Evolutionary conservation across 1,140 invertebrate species (phyloP), one percentile per base, ranked within the genome.

Genomic region (Mylabris phalerata): DNA sequence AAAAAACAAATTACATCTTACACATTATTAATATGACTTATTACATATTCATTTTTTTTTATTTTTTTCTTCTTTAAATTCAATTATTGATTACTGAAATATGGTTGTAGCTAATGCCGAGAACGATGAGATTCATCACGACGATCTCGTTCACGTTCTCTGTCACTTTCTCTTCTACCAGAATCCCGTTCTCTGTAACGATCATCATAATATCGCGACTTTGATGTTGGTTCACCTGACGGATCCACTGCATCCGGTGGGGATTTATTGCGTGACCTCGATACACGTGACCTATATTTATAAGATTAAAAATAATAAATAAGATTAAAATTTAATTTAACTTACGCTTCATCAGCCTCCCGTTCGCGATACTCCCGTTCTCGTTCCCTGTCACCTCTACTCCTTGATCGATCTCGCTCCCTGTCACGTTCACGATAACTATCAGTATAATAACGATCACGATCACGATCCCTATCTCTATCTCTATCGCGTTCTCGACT

Each of bases 201-300:
- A 73, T 89, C 88, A 64, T 90, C 88, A 78, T 91, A 90, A 79
- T 90, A 91, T 61, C 87, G 82, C 38, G 79, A 74, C 69, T 79
- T 80, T 64, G 77, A 76, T 67, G 78, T 74, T 63, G 79, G 73
- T 66, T 72, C 70, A 69, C 75, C 82, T 71, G 67, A 75, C 69
- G 72, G 77, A 73, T 78, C 79, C 64, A 77, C 73, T 59, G 79
- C 79, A 67, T 81, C 77, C 55, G 78, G 75, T 62, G 81, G 75
- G 68, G 79, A 79, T 76, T 84, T 81, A 69, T 82, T 75, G 71
- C 72, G 71, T 27, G 73, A 66, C 39, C 79, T 73, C 38, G 78
- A 77, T 6, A 77, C 75, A 4, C 76, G 73, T 5, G 77, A 71
- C 52, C 70, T 71, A 52, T 1, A 48, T 19, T n/a, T 41, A 39